Base-by-base conservation (phyloP, 1,140 invertebrate species). In the Cyclina sinensis region DNA sequence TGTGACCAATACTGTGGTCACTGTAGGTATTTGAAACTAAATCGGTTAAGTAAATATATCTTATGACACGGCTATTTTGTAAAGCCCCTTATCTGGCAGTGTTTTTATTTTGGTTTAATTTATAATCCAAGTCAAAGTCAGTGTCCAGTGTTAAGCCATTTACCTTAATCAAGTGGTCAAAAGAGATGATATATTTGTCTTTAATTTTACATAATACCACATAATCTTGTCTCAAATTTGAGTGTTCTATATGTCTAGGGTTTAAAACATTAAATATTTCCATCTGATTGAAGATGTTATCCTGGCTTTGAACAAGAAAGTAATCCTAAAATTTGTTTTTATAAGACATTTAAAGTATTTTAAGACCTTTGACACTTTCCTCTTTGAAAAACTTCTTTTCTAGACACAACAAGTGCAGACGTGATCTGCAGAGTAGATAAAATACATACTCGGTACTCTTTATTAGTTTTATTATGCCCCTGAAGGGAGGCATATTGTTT, bases 21-120 rank as follows among this genome's bases (percentile, higher is more conserved):
- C n/a, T 2, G 27, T 7, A 30, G 43, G 73, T 24, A 76, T 76
- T 24, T 51, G n/a, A 76, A 39, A 76, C 43, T 27, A 48, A 76
- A 76, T 76, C 24, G 51, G 37, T 76, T n/a, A 43, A 30, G 39
- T 76, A 76, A 76, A 76, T 76, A 76, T 76, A 76, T 76, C 48
- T 48, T 48, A 76, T 76, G n/a, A 24, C 43, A 46, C 24, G 24
- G 14, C 43, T 7, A 27, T 12, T 30, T 30, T 48, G 27, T 9
- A 46, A 76, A 48, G 18, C 21, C 12, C 24, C 21, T 76, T n/a
- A 27, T 43, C 37, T 24, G 39, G 16, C 24, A 24, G 5, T 76
- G n/a, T 76, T 76, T 76, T 48, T n/a, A 24, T 76, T 48, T 9
- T 46, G 37, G 43, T 76, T 76, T 76, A 76, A 48, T 48, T 51